A percentile compares a stretch with the other conserved stretches of the same genome.
phyloP scores from a whole-genome alignment of 2,113 vertebrate genomes.

The Antigone vipio region DNA sequence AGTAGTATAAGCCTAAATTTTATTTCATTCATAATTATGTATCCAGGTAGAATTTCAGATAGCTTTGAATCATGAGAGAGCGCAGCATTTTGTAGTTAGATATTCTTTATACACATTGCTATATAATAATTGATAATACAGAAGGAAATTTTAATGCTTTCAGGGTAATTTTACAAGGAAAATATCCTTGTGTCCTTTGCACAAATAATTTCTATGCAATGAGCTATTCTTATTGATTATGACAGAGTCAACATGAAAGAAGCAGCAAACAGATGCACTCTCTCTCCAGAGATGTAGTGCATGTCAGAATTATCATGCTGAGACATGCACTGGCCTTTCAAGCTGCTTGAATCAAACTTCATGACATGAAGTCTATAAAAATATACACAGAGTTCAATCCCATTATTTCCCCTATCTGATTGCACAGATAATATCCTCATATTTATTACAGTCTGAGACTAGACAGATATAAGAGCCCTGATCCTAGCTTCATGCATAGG shows the following conservation, averaged over 20 bases:
- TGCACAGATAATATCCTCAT: not conserved
- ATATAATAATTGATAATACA: not conserved
- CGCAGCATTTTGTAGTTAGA: not conserved
- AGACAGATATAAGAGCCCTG: not conserved
- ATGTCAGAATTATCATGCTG: not conserved
- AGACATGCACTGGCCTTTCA: not conserved
- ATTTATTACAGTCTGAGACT: not conserved
- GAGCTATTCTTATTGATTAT: not conserved
- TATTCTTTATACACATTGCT: not conserved
- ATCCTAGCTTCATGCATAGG: fast-evolving
- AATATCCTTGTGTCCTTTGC: not conserved
- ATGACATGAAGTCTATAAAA: not conserved
- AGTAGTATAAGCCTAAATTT: not conserved
- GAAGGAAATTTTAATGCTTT: not conserved
- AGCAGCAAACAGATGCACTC: not conserved
- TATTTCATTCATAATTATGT: not conserved
- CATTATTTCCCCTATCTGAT: not conserved
- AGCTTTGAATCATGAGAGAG: not conserved
- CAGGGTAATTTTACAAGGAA: not conserved
- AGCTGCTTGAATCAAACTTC: not conserved
- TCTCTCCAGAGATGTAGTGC: not conserved
- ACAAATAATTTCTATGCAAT: not conserved
- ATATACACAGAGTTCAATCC: not conserved
- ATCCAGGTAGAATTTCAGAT: not conserved
- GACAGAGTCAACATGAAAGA: not conserved